Base-by-base conservation (phyloP, 2,888 invertebrate genomes). In the Allolobophora icterica region DNA sequence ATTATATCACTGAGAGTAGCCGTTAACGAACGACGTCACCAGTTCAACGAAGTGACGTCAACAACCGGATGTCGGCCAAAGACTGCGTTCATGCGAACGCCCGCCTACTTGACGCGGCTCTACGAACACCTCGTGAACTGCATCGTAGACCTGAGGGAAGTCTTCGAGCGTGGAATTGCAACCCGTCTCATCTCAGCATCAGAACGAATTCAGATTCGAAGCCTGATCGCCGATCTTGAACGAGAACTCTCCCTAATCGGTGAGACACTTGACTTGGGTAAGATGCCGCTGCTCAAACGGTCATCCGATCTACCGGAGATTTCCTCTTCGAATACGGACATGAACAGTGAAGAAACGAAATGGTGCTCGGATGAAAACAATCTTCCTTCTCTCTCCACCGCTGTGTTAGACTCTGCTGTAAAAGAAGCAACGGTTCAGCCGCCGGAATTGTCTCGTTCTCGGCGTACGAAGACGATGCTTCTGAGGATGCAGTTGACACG, bases 381-480 rank as follows among this genome's bases (percentile, higher is more conserved):
- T 35, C 34, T 84, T 4, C 38, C 35, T 0, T 34, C 34, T 38
- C 38, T 38, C 24, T 87, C 87, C n/a, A 35, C 84, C n/a, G 24
- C 84, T 38, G 34, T 38, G n/a, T 35, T 35, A 19, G 34, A 35
- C 87, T 87, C 87, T 15, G 34, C 87, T 15, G 87, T 24, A 19
- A 87, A 24, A 4, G 35, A 19, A 38, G 87, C 87, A 5, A 35
- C 35, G 87, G 21, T 87, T 87, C 87, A 38, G 1, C 87, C 87
- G 34, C 34, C 71, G 71, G 71, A 71, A n/a, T 0, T 71, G 3
- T 71, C n/a, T 71, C 87, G 87, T 13, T 33, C 35, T 24, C 34
- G 87, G 38, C 87, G 35, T 38, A 87, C 87, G 87, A 87, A 35
- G 87, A 87, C 87, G 35, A 87, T 38, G 34, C 87, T 87, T 19